These are phyloP conservation scores for Perodicticus potto DNA, from an alignment of 2,797 vertebrate species.

Conservation along the genomic window DNA sequence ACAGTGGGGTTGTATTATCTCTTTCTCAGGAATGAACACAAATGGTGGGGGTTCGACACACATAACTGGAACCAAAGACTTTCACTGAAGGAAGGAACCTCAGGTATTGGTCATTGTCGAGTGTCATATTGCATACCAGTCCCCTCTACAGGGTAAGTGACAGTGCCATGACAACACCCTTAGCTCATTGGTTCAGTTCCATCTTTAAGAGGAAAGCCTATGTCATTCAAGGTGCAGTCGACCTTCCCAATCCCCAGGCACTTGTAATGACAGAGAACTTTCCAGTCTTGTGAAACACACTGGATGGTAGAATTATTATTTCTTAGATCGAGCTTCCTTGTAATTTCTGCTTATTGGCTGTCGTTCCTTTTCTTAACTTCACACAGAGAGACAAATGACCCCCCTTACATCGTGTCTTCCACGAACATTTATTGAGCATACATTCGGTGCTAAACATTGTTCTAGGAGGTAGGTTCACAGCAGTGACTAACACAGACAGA, in stretches of 20 bases:
- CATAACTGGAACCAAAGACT: neutral
- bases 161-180: slow-evolving; percentile 75
- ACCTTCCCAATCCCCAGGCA: neutral
- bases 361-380: neutral
- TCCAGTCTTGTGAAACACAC: neutral
- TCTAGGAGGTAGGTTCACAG: neutral
- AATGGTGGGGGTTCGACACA: neutral
- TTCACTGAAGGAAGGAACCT: neutral
- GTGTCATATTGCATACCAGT: rapidly evolving
- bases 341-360: neutral
- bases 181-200: slow-evolving; percentile 65
- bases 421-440: neutral
- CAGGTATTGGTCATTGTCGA: neutral
- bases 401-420: neutral
- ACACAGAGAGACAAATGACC: neutral
- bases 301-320: neutral
- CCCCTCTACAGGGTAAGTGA: neutral
- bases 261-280: neutral
- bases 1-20: neutral
- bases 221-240: neutral
- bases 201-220: slow-evolving; percentile 58
- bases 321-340: neutral
- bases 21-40: neutral
- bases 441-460: neutral
- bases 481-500: neutral